phyloP scores from a whole-genome alignment of 2,797 vertebrate species.

The Apodemus agrarius region DNA sequence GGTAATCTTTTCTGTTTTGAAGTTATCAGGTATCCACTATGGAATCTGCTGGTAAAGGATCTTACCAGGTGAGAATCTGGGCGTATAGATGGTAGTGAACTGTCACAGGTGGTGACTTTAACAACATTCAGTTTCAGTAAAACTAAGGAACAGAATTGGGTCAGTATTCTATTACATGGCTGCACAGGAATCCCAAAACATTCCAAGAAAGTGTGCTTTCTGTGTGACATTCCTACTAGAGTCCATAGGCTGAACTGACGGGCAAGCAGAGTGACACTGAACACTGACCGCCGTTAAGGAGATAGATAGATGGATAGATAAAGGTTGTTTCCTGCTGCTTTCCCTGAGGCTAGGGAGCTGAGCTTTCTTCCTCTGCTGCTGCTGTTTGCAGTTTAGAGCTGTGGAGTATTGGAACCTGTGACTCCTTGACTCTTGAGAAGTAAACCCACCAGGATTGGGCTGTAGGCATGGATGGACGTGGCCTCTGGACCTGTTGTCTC shows the following conservation, averaged over 20 bases:
- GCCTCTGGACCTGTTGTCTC: conserved; percentile 61
- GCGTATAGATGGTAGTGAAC: conserved; percentile 79
- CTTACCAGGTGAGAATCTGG: conserved; percentile 75
- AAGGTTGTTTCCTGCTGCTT: conserved; percentile 43
- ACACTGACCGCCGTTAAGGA: conserved; percentile 74
- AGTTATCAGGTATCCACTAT: conserved; percentile 75
- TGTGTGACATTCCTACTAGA: conserved; percentile 86
- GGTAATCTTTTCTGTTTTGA: conserved; percentile 78
- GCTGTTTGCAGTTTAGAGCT: conserved; percentile 54
- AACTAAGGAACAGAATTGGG: conserved; percentile 84
- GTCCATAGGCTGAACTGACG: conserved; percentile 82
- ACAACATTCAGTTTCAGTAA: conserved; percentile 85
- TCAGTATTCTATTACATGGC: conserved; percentile 83
- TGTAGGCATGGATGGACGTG: not conserved
- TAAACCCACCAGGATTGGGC: not conserved
- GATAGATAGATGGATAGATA: too few relatives aligned
- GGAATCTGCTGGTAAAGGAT: conserved; percentile 43
- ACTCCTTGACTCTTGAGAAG: conserved; percentile 19
- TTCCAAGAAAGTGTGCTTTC: conserved; percentile 83
- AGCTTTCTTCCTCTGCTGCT: conserved; percentile 78
- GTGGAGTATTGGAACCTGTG: conserved; percentile 8
- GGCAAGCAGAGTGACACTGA: conserved; percentile 76
- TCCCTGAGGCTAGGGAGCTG: conserved; percentile 76
- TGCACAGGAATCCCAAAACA: conserved; percentile 69
- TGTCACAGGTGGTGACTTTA: conserved; percentile 80